Base-by-base conservation (phyloP, 1,140 invertebrate species). In the Leguminivora glycinivorella region DNA sequence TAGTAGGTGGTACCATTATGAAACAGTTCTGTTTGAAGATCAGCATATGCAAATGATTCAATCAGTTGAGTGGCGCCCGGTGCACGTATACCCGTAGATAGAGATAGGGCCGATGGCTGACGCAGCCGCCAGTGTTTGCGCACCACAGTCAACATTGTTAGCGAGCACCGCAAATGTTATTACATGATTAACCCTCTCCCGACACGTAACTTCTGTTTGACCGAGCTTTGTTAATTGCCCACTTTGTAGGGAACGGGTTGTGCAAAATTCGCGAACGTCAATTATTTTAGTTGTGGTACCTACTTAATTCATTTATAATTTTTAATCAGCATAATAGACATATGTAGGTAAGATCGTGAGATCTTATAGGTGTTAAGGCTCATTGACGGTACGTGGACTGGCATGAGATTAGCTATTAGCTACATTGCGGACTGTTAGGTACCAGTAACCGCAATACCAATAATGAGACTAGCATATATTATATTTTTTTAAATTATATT, bases 71-170 rank as follows among this genome's bases (percentile, higher is more conserved):
- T 43, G 67, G 43, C 34, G 19, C 6, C 9, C 31, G n/a, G 1
- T 24, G 12, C 34, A 43, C 31, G 7, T 68, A 68, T 17, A 17
- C 3, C n/a, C n/a, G 22, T 52, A 52, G 47, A 19, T 52, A 22
- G 17, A 19, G 43, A 52, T 22, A 52, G 47, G 7, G 25, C 25
- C 25, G 58, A 7, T 17, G 76, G 84, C 84, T 88, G 85, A 84
- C 83, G 77, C 75, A 78, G 79, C 80, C 76, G 70, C 66, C 77
- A 77, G 75, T 88, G 84, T 88, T 88, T 88, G 83, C 77, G 72
- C 75, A 43, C 78, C 76, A 83, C 83, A 83, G 88, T 90, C 88
- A 90, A 90, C 88, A 90, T 90, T 90, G 88, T 90, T 90, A 89
- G 84, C 82, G 77, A 68, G 70, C 34, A 47, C 68, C 29, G 77